Evolutionary conservation across 2,797 vertebrate genomes (phyloP).

Genomic region (Takifugu rubripes): DNA sequence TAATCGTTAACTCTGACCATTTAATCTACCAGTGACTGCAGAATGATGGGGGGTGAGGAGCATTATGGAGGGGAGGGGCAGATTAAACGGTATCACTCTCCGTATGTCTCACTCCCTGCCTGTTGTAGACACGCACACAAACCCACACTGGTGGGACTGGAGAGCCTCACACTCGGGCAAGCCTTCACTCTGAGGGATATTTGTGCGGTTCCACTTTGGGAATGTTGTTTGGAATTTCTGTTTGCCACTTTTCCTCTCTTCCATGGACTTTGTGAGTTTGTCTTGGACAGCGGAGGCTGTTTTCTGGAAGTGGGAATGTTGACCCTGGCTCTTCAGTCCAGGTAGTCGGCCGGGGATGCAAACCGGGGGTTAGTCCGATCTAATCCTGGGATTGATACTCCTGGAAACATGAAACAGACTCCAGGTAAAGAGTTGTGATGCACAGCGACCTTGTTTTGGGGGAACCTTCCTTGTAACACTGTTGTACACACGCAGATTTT

Average conservation of each 20-base stretch:
- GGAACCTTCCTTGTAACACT: too few relatives aligned
- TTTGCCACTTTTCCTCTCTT: slow-evolving; percentile 8
- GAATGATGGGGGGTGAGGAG: slow-evolving; percentile 61
- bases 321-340: slow-evolving; percentile 28
- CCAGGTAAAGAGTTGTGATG: slow-evolving; percentile 60
- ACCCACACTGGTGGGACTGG: slow-evolving; percentile 43
- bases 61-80: slow-evolving; percentile 41
- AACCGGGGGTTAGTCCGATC: slow-evolving; percentile 33
- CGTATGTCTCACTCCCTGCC: slow-evolving; percentile 50
- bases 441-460: too few relatives aligned
- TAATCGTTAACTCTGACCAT: slow-evolving; percentile 72
- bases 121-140: slow-evolving; percentile 36
- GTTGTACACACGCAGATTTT: too few relatives aligned
- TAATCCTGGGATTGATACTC: slow-evolving; percentile 24
- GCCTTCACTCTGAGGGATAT: slow-evolving; percentile 11
- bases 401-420: slow-evolving; percentile 56
- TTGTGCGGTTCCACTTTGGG: background rate
- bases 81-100: slow-evolving; percentile 70
- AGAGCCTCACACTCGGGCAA: slow-evolving; percentile 21
- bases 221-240: slow-evolving; percentile 11
- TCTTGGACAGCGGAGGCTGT: slow-evolving; percentile 47
- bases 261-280: slow-evolving; percentile 47
- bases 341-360: slow-evolving; percentile 33
- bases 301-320: slow-evolving; percentile 41
- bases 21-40: slow-evolving; percentile 70